Percentiles rank a stretch among this genome's conserved stretches.
Conservation (phyloP, 2,797 vertebrate genomes). For the Oryzias sinensis region DNA sequence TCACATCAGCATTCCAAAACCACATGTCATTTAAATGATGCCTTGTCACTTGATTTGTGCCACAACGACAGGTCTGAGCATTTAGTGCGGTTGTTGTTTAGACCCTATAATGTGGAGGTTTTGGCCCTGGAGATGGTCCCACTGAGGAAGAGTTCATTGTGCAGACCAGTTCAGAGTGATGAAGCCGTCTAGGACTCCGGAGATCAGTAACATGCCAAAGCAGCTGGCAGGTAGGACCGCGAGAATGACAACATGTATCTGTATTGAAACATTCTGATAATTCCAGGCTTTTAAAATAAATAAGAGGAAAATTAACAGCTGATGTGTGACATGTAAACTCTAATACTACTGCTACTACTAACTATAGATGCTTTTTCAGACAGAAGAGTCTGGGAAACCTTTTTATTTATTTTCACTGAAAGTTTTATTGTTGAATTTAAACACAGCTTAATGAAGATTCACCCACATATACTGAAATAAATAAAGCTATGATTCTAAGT, state of each 20-base stretch:
- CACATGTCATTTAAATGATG: constrained; percentile 32
- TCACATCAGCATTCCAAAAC: constrained; percentile 57
- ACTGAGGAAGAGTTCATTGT: constrained; percentile 26
- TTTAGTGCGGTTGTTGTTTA: constrained; percentile 43
- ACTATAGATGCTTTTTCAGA: too few species aligned
- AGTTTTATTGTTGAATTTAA: too few species aligned
- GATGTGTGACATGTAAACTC: too few species aligned
- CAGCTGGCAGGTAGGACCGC: constrained; percentile 53
- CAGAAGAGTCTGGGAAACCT: too few species aligned
- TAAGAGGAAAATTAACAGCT: too few species aligned
- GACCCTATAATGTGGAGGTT: constrained; percentile 13
- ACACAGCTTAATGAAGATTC: too few species aligned
- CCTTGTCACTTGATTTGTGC: constrained; percentile 45
- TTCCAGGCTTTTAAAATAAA: too few species aligned
- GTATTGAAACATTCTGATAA: constrained; percentile 26
- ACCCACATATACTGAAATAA: too few species aligned
- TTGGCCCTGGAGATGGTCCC: constrained; percentile 44
- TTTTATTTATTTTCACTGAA: too few species aligned
- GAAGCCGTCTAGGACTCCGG: constrained; percentile 36
- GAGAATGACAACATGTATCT: constrained; percentile 15
- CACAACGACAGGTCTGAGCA: constrained; percentile 22
- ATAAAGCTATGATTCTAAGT: too few species aligned
- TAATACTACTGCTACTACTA: too few species aligned
- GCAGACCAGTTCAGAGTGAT: constrained; percentile 28
- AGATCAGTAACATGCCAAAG: constrained; percentile 25